Percentiles rank a stretch among this genome's conserved stretches.
Evolutionary conservation across 2,797 vertebrate genomes (phyloP).

Genomic region (Bradypus variegatus): DNA sequence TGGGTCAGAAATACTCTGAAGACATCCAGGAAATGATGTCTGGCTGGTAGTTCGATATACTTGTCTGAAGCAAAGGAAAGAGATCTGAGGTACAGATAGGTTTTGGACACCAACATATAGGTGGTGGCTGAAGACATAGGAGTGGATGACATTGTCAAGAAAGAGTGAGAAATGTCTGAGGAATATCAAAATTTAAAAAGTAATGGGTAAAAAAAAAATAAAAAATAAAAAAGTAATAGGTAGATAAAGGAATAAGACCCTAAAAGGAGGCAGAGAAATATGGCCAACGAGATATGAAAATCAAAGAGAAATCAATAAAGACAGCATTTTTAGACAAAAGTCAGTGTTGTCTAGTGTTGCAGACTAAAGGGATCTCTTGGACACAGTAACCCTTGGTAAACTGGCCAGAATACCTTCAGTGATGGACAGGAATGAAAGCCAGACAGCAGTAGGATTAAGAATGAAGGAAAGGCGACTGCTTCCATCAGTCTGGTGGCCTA

Average conservation of each 20-base stretch:
- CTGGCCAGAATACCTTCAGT: not conserved
- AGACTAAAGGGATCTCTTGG: not conserved
- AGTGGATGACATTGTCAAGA: not conserved
- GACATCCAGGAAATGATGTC: not conserved
- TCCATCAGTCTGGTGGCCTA: not conserved
- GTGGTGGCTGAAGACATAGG: not conserved
- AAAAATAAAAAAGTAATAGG: not conserved
- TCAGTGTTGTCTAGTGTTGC: not conserved
- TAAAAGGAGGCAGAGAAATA: not conserved
- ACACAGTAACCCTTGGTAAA: not conserved
- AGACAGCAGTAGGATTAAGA: not conserved
- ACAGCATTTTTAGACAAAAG: not conserved
- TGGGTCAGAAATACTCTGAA: conserved; percentile 13
- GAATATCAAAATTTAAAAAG: not conserved
- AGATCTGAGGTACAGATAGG: not conserved
- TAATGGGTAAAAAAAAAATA: not conserved
- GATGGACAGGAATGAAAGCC: not conserved
- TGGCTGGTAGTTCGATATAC: not conserved
- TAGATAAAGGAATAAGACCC: not conserved
- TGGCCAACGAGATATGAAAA: not conserved
- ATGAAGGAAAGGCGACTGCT: not conserved
- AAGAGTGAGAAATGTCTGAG: not conserved
- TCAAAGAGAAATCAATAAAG: not conserved
- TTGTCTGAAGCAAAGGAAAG: conserved; percentile 21
- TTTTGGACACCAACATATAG: not conserved